Conservation (phyloP, 1,140 invertebrate genomes). For the Samia ricini region DNA sequence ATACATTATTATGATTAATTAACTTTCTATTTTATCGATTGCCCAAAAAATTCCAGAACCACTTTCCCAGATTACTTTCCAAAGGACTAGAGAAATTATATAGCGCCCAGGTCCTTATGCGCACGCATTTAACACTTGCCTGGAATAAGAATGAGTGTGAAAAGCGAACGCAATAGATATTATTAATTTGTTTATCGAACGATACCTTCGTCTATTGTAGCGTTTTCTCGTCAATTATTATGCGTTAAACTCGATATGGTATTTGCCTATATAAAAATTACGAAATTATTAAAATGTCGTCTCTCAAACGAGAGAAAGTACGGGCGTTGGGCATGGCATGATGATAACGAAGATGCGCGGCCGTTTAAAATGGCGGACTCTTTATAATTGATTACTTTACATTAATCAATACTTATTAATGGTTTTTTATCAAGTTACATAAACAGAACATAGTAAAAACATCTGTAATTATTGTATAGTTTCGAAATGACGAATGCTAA, state of each 20-base stretch:
- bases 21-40: constrained; percentile 72
- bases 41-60: constrained; percentile 65
- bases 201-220: background rate
- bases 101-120: constrained; percentile 46
- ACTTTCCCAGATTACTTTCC: constrained; percentile 69
- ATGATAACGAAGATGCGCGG: background rate
- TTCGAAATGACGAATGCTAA: too few species aligned
- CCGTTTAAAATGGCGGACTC: background rate
- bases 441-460: too few species aligned
- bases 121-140: constrained; percentile 24
- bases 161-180: constrained; percentile 65
- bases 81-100: constrained; percentile 73
- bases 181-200: constrained; percentile 58
- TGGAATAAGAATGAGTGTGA: constrained; percentile 61
- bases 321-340: background rate
- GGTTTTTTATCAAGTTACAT: too few species aligned
- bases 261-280: constrained; percentile 15
- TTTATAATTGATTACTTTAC: too few species aligned
- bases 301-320: constrained; percentile 5
- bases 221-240: constrained; percentile 9
- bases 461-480: too few species aligned
- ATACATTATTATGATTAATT: constrained; percentile 44
- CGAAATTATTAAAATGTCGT: constrained; percentile 3
- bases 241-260: constrained; percentile 22
- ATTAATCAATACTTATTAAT: too few species aligned